Conservation (phyloP, 2,888 invertebrate species). For the Melieria crassipennis region DNA sequence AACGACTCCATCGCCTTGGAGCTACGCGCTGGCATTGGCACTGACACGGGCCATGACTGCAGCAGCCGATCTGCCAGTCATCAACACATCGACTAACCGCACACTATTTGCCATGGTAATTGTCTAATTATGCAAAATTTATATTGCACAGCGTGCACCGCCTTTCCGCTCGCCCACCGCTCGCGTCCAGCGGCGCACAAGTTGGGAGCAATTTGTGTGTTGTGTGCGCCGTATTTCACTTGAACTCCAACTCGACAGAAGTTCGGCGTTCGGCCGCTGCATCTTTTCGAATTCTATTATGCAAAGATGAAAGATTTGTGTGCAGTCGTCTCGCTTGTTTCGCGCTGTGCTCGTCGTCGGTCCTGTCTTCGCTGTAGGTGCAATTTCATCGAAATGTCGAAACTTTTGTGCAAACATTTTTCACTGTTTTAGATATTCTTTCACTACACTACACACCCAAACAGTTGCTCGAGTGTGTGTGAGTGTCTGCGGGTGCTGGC, state of each 20-base stretch:
- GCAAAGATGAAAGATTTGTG: too few relatives aligned
- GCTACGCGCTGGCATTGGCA: background rate
- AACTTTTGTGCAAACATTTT: constrained; percentile 6
- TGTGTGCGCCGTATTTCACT: background rate
- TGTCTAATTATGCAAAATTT: constrained; percentile 54
- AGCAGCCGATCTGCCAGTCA: background rate
- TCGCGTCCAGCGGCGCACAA: background rate
- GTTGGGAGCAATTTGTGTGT: constrained; percentile 38
- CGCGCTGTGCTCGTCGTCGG: background rate
- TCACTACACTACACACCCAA: too few relatives aligned
- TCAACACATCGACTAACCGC: constrained; percentile 34
- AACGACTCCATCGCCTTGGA: background rate
- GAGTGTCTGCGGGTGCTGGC: too few relatives aligned
- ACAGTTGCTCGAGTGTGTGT: background rate
- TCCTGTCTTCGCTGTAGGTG: background rate
- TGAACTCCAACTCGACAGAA: background rate
- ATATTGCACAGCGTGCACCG: constrained; percentile 43
- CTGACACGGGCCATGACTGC: background rate
- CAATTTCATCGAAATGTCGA: constrained; percentile 15
- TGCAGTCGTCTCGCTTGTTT: background rate
- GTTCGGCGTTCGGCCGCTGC: background rate
- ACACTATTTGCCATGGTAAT: constrained; percentile 51
- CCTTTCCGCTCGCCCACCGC: too few relatives aligned
- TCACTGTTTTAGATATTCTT: background rate
- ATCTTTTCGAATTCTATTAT: background rate